A percentile compares a stretch with the other conserved stretches of the same genome.
phyloP scores from a whole-genome alignment of 1,140 invertebrate species.

The Aphelenchoides fujianensis region DNA sequence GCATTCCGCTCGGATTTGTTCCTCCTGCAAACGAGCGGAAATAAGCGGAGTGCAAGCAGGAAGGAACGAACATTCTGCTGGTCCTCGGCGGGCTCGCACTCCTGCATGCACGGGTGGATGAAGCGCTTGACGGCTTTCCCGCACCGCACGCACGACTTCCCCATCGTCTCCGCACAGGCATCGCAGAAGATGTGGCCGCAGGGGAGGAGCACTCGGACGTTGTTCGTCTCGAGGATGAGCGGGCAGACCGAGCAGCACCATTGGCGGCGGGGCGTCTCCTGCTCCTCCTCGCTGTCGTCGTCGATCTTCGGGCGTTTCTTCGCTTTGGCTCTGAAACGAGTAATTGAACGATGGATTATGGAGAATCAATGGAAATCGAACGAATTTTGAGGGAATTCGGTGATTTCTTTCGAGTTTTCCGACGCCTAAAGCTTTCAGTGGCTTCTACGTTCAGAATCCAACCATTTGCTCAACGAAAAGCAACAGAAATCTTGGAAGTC shows the following conservation, averaged over 20 bases:
- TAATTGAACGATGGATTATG: no score
- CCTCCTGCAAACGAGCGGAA: background rate
- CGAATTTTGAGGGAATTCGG: no score
- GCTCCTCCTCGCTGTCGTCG: no score
- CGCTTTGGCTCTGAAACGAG: no score
- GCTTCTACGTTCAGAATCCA: no score
- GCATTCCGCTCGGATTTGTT: background rate
- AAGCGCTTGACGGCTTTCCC: background rate
- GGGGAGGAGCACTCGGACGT: background rate
- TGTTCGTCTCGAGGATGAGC: background rate
- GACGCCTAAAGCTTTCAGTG: no score
- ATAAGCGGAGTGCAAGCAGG: background rate
- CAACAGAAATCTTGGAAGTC: no score
- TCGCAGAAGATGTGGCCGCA: background rate
- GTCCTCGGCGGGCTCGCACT: background rate
- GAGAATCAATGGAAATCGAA: no score
- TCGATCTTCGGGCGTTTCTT: no score
- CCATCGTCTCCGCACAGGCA: background rate
- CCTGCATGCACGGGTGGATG: background rate
- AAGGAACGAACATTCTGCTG: background rate
- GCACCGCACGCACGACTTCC: background rate
- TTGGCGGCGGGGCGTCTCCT: no score
- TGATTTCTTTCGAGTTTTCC: no score
- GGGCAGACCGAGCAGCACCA: background rate
- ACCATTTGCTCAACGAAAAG: no score